These are phyloP conservation scores for Zeuzera pyrina DNA, from an alignment of 2,888 invertebrate species.

Conservation along the genomic window DNA sequence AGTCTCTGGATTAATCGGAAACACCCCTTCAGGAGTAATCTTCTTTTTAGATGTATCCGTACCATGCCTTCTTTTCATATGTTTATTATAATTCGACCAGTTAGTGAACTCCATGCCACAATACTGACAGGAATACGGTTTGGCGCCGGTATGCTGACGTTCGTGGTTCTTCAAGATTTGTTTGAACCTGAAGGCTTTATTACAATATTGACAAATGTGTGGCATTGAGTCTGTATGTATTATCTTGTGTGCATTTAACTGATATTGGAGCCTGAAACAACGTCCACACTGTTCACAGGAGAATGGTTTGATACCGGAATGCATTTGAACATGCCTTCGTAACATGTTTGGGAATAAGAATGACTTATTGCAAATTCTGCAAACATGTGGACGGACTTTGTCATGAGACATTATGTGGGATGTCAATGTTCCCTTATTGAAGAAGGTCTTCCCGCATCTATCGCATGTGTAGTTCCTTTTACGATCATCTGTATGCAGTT, in stretches of 20 bases:
- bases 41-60: constrained; percentile 62
- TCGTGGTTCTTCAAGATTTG: constrained; percentile 82
- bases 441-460: constrained; percentile 59
- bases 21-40: constrained; percentile 68
- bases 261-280: constrained; percentile 76
- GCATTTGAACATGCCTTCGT: constrained; percentile 57
- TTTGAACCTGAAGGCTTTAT: constrained; percentile 82
- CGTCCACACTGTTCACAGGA: constrained; percentile 59
- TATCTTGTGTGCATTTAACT: constrained; percentile 81
- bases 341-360: constrained; percentile 60
- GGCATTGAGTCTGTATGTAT: constrained; percentile 87
- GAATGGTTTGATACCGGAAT: constrained; percentile 53
- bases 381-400: constrained; percentile 48
- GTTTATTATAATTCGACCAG: constrained; percentile 88
- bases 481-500: constrained; percentile 68
- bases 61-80: constrained; percentile 83
- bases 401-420: constrained; percentile 61
- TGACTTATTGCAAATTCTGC: constrained; percentile 55
- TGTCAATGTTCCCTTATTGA: constrained; percentile 55
- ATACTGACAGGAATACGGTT: constrained; percentile 81
- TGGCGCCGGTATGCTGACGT: constrained; percentile 79
- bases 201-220: constrained; percentile 82
- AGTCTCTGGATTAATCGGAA: constrained; percentile 56
- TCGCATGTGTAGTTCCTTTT: constrained; percentile 58
- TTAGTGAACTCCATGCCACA: constrained; percentile 83